Evolutionary conservation across 2,113 vertebrate genomes (phyloP), one percentile per base, ranked within the genome.

Genomic region (Poeciliopsis retropinna): DNA sequence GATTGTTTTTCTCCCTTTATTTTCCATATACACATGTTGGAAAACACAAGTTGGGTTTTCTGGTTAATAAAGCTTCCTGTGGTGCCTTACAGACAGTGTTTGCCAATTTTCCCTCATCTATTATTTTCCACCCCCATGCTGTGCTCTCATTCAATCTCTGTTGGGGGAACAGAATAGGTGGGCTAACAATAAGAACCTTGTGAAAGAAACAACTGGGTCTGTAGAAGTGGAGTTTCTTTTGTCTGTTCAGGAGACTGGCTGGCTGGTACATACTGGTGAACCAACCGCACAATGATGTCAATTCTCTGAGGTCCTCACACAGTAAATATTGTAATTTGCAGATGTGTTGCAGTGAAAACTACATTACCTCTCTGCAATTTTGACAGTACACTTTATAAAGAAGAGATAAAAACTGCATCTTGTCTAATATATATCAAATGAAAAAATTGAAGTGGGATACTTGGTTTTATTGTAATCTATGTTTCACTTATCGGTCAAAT

Each of bases 1-100:
- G 78, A 89, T 82, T 84, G 72, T 14, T 39, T 39, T 28, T 15
- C n/a, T n/a, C 28, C 41, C 28, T 28, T 9, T 28, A 14, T 5
- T 82, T 84, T 76, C 75, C 67, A 60, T 29, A 75, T 57, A 14
- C 39, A 4, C 4, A 88, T 73, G 82, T 86, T 83, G 76, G 67
- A 89, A 90, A 85, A 81, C 86, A 70, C 84, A 88, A 84, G 85
- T 76, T 83, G n/a, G 25, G 22, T 76, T 81, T 73, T 75, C 75
- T 81, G 76, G 65, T 88, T 75, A 85, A 85, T 79, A 86, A 30
- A 70, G 83, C 81, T 85, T 72, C 85, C 82, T 3, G 34, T 80
- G 73, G 72, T 79, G 79, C 75, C 82, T 77, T 57, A 47, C 83
- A 76, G 87, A 83, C 79, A 85, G 85, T 85, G 85, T 87, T 84